Evolutionary conservation across 2,797 vertebrate genomes (phyloP), one percentile per base, ranked within the genome.

Genomic region (Sylvilagus floridanus): DNA sequence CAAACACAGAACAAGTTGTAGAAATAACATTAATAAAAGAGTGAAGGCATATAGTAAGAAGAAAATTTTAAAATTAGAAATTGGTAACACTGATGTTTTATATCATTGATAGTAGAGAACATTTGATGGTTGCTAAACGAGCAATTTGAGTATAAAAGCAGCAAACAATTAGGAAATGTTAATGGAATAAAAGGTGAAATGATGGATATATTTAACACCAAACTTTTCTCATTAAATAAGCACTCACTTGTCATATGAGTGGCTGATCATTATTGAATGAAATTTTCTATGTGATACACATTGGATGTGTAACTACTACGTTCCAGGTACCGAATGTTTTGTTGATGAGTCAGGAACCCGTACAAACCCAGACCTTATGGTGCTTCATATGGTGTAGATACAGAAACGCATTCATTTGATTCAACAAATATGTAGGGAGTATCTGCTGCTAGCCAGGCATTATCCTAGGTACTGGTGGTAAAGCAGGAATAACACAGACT

Each of bases 111-210:
- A 57, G 30, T 42, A 77, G 62, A 71, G 17, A 85, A 52, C 75
- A 65, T 69, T 94, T 85, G 47, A 81, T 57, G 95, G 17, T 88
- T 95, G 90, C 47, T 72, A 71, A 89, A 26, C 79, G 26, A 35
- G 54, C 72, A 79, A 85, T 79, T 91, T 73, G 28, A 84, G 47
- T 85, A 4, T 93, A 85, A 94, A 90, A 93, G 76, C 19, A 78
- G n/a, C 16, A 54, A 60, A 93, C 60, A 81, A 73, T n/a, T 83
- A 68, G 72, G 66, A 85, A 50, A 71, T 2, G 26, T 84, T 81
- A 24, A 62, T 66, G 69, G 89, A 88, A 37, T 32, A 84, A 83
- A 72, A 90, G 19, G 7, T 60, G 26, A 95, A 84, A 87, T 11
- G 19, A 54, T 5, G 60, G 68, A 89, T 72, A 77, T 65, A 72